These are phyloP conservation scores for Frankliniella intonsa DNA, from an alignment of 2,888 invertebrate species.

Conservation along the genomic window DNA sequence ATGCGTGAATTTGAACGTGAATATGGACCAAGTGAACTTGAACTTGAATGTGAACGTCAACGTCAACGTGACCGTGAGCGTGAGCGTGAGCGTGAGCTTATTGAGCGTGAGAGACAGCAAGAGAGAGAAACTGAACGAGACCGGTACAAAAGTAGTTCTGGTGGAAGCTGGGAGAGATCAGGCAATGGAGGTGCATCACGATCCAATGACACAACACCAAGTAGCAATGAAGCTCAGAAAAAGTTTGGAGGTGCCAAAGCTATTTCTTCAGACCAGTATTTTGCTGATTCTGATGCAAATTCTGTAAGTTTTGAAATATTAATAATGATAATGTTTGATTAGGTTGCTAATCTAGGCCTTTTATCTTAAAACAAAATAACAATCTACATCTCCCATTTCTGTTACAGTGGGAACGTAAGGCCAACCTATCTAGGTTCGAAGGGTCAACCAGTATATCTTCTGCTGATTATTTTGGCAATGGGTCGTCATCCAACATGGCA, in stretches of 20 bases:
- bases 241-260: slow-evolving; percentile 97
- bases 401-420: slow-evolving; percentile 52
- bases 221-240: slow-evolving; percentile 77
- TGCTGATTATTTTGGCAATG: slow-evolving; percentile 85
- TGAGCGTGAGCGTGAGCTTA: neutral
- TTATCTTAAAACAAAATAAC: neutral
- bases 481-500: slow-evolving; percentile 43
- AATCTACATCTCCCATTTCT: slow-evolving; percentile 31
- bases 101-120: slow-evolving; percentile 4
- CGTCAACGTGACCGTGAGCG: neutral
- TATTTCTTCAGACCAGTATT: slow-evolving; percentile 96
- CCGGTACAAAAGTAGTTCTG: neutral
- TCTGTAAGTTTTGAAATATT: neutral
- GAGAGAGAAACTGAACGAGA: slow-evolving; percentile 10
- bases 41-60: neutral
- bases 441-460: slow-evolving; percentile 94
- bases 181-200: neutral
- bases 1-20: neutral
- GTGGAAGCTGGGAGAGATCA: neutral
- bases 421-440: slow-evolving; percentile 72
- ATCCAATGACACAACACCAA: slow-evolving; percentile 39
- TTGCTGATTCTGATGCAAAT: slow-evolving; percentile 65
- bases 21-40: neutral
- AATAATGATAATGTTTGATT: neutral
- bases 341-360: neutral